phyloP scores from a whole-genome alignment of 2,888 invertebrate species.

The Phyllotreta cruciferae region DNA sequence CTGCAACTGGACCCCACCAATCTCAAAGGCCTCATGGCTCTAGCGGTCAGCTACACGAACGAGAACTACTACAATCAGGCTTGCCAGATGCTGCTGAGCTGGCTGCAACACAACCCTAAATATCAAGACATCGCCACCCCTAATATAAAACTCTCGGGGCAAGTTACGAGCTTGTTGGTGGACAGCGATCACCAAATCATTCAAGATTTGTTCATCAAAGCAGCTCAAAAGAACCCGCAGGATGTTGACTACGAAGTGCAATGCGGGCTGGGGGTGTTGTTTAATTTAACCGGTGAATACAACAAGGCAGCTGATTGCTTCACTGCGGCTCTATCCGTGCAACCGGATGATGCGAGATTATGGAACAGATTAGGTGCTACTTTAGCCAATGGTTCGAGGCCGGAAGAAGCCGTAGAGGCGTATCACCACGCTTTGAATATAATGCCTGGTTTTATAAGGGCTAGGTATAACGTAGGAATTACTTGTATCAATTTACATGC shows the following conservation, averaged over 20 bases:
- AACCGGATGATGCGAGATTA: conserved; percentile 85
- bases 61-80: conserved; percentile 93
- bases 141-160: conserved; percentile 61
- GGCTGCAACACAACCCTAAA: conserved; percentile 81
- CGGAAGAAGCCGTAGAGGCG: conserved; percentile 96
- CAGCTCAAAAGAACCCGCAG: conserved; percentile 77
- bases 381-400: conserved; percentile 91
- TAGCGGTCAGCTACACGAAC: conserved; percentile 95
- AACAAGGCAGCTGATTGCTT: conserved; percentile 98
- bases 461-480: conserved; percentile 97
- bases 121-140: conserved; percentile 76
- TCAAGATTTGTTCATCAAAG: conserved; percentile 77
- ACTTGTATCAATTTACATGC: conserved; percentile 96
- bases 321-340: conserved; percentile 83
- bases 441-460: conserved; percentile 95
- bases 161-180: conserved; percentile 62
- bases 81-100: conserved; percentile 78
- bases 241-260: conserved; percentile 90
- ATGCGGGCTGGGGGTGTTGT: conserved; percentile 92
- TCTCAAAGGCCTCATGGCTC: conserved; percentile 82
- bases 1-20: conserved; percentile 81
- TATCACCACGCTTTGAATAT: conserved; percentile 90
- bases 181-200: conserved; percentile 68
- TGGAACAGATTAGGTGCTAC: conserved; percentile 99
- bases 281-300: conserved; percentile 92